Evolutionary conservation across 2,888 invertebrate species (phyloP).

Genomic region (Criorhina ranunculi): DNA sequence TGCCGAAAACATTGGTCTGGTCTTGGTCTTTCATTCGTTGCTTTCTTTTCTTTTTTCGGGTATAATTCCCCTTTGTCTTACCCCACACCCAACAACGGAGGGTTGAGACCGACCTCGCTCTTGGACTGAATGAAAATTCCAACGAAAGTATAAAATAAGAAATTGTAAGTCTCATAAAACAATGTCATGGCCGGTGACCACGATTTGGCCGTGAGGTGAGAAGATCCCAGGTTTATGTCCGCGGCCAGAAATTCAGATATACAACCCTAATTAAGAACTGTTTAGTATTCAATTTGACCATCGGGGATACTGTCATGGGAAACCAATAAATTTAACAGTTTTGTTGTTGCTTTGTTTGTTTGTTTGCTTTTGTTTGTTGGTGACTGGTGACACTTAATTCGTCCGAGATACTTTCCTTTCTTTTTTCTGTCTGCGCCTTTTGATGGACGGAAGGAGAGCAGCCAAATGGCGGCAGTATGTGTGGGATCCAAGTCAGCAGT

Average conservation of each 20-base stretch:
- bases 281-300: constrained; percentile 79
- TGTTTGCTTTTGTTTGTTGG: constrained; percentile 7
- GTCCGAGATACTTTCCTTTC: constrained; percentile 23
- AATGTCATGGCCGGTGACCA: constrained; percentile 77
- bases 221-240: constrained; percentile 74
- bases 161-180: constrained; percentile 74
- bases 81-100: constrained; percentile 11
- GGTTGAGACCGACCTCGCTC: constrained; percentile 14
- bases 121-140: constrained; percentile 66
- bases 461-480: constrained; percentile 5
- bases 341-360: constrained; percentile 50
- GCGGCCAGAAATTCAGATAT: constrained; percentile 78
- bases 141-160: constrained; percentile 68
- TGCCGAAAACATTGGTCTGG: constrained; percentile 66
- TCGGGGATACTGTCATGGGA: constrained; percentile 71
- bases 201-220: constrained; percentile 73
- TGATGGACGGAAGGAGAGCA: constrained; percentile 35
- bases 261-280: constrained; percentile 80
- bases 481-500: constrained; percentile 18
- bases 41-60: constrained; percentile 36
- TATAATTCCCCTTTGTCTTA: constrained; percentile 60
- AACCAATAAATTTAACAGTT: constrained; percentile 68
- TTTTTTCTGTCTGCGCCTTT: constrained; percentile 3
- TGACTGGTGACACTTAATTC: constrained; percentile 44
- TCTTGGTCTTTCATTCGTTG: constrained; percentile 45